These are phyloP conservation scores for Chelonoidis abingdonii DNA, from an alignment of 2,113 vertebrate species.

Conservation along the genomic window DNA sequence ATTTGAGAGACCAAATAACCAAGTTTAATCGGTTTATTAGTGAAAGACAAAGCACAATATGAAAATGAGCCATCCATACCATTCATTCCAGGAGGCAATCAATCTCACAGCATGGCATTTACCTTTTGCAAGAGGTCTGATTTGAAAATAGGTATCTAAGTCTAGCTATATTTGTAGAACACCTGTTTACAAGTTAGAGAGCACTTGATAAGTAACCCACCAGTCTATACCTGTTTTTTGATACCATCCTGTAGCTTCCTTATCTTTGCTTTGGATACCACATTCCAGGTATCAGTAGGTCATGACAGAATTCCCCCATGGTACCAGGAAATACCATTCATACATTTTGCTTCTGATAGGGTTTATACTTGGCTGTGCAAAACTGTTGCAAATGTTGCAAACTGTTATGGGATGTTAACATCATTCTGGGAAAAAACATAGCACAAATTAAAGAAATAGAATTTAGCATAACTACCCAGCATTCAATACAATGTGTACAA, in stretches of 20 bases:
- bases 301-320: not conserved
- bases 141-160: not conserved
- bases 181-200: not conserved
- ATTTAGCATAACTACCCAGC: not conserved
- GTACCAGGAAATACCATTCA: not conserved
- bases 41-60: not conserved
- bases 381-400: not conserved
- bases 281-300: not conserved
- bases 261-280: not conserved
- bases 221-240: not conserved
- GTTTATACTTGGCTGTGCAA: not conserved
- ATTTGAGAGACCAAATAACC: not conserved
- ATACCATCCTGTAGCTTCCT: not conserved
- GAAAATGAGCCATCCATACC: not conserved
- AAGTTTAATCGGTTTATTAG: not conserved
- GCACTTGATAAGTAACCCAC: not conserved
- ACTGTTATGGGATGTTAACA: not conserved
- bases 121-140: not conserved
- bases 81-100: not conserved
- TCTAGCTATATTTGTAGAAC: not conserved
- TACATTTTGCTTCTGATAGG: not conserved
- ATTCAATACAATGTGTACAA: not conserved
- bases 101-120: not conserved
- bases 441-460: not conserved
- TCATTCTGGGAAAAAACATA: not conserved